Conservation (phyloP, 2,113 vertebrate genomes). For the Amazona vittata region DNA sequence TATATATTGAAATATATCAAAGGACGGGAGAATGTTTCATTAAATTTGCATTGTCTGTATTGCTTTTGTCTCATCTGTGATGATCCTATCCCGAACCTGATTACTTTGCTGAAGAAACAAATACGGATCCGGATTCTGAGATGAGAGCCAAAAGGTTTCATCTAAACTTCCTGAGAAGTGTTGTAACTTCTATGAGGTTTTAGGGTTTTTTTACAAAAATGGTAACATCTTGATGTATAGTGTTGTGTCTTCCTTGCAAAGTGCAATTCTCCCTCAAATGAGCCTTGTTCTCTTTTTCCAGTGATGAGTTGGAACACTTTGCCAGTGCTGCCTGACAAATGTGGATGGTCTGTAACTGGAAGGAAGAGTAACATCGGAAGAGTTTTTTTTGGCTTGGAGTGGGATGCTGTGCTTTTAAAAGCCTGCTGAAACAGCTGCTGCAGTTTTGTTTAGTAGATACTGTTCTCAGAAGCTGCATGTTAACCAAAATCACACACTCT, state of each 20-base stretch:
- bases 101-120: slow-evolving; percentile 64
- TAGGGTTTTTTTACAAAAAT: neutral
- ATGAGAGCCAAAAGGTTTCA: neutral
- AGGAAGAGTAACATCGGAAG: neutral
- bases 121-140: slow-evolving; percentile 81
- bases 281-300: slow-evolving; percentile 48
- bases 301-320: neutral
- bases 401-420: neutral
- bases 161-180: neutral
- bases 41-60: neutral
- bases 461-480: neutral
- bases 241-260: neutral
- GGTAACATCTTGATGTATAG: neutral
- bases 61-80: slow-evolving; percentile 64
- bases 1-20: neutral
- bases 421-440: neutral
- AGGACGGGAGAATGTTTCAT: neutral
- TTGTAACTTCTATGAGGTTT: neutral
- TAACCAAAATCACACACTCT: neutral
- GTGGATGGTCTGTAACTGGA: neutral
- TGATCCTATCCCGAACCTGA: slow-evolving; percentile 81
- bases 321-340: neutral
- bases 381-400: neutral
- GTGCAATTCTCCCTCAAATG: neutral
- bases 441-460: neutral